A percentile compares a stretch with the other conserved stretches of the same genome.
Conservation (phyloP, 2,888 invertebrate species). For the Melangyna quadrimaculata region DNA sequence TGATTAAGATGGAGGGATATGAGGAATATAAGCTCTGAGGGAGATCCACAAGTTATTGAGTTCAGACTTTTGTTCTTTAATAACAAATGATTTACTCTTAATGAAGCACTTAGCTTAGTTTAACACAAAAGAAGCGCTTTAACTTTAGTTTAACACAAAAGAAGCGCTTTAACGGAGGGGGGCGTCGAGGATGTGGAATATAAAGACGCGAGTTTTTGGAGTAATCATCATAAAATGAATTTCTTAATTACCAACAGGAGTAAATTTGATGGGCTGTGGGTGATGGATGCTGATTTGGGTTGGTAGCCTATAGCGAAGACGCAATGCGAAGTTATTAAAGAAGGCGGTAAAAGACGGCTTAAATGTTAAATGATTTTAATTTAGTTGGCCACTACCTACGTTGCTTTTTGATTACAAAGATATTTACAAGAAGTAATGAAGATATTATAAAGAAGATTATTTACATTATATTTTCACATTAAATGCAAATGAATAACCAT, state of each 20-base stretch:
- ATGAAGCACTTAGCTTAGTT: conserved; percentile 62
- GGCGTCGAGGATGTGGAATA: background rate
- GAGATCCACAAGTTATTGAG: conserved; percentile 57
- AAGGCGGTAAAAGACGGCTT: background rate
- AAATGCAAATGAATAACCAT: too few species aligned
- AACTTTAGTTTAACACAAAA: conserved; percentile 46
- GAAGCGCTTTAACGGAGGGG: background rate
- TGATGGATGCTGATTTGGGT: background rate
- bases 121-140: conserved; percentile 30
- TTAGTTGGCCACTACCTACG: background rate
- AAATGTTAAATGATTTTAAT: background rate
- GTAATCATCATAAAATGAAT: conserved; percentile 49
- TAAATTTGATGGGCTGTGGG: background rate
- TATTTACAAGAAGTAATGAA: background rate
- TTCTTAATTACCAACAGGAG: conserved; percentile 19
- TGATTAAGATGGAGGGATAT: background rate
- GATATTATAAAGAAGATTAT: background rate
- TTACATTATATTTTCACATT: too few species aligned
- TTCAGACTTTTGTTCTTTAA: conserved; percentile 41
- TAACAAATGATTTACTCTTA: conserved; percentile 61
- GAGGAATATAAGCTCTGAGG: background rate
- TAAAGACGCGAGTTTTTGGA: background rate
- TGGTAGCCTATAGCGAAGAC: background rate
- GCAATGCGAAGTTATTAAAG: background rate
- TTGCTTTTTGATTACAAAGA: background rate